These are phyloP conservation scores for Lepidothrix coronata DNA, from an alignment of 2,113 vertebrate species.

Conservation along the genomic window DNA sequence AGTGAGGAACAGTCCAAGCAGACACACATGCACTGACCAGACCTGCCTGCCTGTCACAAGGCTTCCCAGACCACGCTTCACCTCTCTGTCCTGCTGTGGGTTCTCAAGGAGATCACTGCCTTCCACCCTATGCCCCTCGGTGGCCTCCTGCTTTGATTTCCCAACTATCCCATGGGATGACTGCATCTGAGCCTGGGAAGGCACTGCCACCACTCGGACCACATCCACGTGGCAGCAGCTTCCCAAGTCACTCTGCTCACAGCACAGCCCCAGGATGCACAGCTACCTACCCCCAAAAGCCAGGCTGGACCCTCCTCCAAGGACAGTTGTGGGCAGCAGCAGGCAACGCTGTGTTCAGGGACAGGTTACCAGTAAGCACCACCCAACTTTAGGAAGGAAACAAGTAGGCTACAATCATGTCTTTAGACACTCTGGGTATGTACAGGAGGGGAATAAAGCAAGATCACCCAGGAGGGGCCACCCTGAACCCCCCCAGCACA, in stretches of 20 bases:
- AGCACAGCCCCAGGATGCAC: accelerated
- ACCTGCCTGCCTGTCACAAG: not conserved
- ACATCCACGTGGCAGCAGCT: accelerated
- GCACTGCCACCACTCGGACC: not conserved
- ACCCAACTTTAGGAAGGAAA: not conserved
- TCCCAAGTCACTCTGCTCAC: accelerated
- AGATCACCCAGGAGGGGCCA: not conserved
- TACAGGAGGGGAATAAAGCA: not conserved
- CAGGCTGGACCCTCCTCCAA: not conserved
- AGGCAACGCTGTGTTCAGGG: accelerated
- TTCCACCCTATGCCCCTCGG: too few relatives aligned
- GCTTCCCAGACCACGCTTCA: not conserved
- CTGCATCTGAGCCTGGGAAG: accelerated
- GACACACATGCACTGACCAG: accelerated
- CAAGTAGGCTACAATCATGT: accelerated
- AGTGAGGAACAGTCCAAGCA: not conserved
- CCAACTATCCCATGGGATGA: not conserved
- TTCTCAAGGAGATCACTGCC: not conserved
- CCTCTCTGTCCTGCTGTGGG: not conserved
- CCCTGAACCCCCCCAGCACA: accelerated
- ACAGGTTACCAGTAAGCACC: not conserved
- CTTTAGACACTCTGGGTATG: not conserved
- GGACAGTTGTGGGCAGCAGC: not conserved
- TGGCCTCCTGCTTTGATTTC: not conserved
- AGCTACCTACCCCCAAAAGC: accelerated